Conservation (phyloP, 1,140 invertebrate genomes). For the Papilio glaucus region DNA sequence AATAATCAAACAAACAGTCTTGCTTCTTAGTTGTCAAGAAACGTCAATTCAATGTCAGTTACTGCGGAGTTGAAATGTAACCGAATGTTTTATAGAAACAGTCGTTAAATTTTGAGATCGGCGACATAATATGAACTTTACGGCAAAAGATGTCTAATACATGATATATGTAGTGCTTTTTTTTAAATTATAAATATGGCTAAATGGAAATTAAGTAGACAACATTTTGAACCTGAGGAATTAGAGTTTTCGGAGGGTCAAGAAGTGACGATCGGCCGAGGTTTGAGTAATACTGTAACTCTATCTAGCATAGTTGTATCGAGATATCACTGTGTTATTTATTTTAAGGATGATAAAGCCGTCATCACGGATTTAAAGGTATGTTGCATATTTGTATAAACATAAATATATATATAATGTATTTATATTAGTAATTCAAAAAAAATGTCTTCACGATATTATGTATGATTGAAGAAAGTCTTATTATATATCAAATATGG, state of each 20-base stretch:
- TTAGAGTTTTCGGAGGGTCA: constrained; percentile 58
- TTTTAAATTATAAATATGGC: constrained; percentile 53
- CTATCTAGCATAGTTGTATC: constrained; percentile 71
- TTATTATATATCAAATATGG: no score
- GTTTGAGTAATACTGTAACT: constrained; percentile 60
- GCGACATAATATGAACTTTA: not conserved
- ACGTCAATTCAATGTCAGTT: no score
- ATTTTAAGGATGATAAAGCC: constrained; percentile 60
- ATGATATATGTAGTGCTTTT: not conserved
- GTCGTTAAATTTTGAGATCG: not conserved
- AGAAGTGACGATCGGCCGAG: constrained; percentile 65
- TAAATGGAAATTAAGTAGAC: constrained; percentile 71
- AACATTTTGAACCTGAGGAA: constrained; percentile 62
- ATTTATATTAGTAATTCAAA: not conserved
- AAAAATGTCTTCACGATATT: not conserved
- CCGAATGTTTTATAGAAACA: not conserved
- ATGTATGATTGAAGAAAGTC: no score
- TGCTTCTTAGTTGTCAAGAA: no score
- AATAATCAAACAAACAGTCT: no score
- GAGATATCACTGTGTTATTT: constrained; percentile 67
- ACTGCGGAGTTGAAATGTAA: no score
- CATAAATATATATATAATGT: not conserved
- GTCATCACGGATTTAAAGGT: constrained; percentile 69
- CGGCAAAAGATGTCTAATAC: not conserved
- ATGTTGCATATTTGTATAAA: constrained; percentile 22